These are phyloP conservation scores for Solea senegalensis DNA, from an alignment of 2,113 vertebrate genomes.

Conservation along the genomic window DNA sequence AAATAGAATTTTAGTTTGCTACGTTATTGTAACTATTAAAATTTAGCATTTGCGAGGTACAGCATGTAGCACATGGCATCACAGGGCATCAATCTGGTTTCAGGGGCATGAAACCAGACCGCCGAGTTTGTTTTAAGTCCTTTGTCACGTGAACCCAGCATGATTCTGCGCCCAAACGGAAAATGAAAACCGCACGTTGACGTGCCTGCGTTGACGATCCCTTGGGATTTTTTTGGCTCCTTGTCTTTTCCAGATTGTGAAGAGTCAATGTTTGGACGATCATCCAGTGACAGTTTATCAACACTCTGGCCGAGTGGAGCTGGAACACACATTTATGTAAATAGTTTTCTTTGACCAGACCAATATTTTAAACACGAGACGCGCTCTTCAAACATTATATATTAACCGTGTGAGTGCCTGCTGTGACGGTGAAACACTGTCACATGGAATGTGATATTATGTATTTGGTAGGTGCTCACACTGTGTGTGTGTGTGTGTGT, in stretches of 20 bases:
- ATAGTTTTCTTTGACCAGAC: constrained; percentile 74
- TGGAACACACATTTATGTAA: constrained; percentile 63
- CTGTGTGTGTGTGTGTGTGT: constrained; percentile 55
- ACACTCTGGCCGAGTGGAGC: constrained; percentile 49
- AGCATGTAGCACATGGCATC: constrained; percentile 37
- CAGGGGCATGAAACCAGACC: constrained; percentile 58
- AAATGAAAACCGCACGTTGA: constrained; percentile 49
- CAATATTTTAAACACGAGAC: constrained; percentile 61
- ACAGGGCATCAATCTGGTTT: constrained; percentile 29
- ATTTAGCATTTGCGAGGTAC: constrained; percentile 11
- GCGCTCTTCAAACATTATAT: constrained; percentile 39
- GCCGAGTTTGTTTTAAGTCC: constrained; percentile 66
- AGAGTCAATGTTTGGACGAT: constrained; percentile 71
- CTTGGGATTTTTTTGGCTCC: constrained; percentile 47
- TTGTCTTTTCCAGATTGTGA: constrained; percentile 60
- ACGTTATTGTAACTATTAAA: constrained; percentile 24
- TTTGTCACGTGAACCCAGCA: constrained; percentile 58
- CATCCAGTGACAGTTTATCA: constrained; percentile 72
- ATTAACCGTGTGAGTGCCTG: constrained; percentile 40
- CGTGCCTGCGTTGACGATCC: constrained; percentile 39
- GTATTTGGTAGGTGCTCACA: background rate
- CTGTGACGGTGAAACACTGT: constrained; percentile 19
- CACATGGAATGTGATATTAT: constrained; percentile 16
- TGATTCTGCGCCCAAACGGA: constrained; percentile 39
- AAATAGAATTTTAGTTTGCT: constrained; percentile 5